Conservation (phyloP, 2,888 invertebrate species). For the Lamellibrachia satsuma region DNA sequence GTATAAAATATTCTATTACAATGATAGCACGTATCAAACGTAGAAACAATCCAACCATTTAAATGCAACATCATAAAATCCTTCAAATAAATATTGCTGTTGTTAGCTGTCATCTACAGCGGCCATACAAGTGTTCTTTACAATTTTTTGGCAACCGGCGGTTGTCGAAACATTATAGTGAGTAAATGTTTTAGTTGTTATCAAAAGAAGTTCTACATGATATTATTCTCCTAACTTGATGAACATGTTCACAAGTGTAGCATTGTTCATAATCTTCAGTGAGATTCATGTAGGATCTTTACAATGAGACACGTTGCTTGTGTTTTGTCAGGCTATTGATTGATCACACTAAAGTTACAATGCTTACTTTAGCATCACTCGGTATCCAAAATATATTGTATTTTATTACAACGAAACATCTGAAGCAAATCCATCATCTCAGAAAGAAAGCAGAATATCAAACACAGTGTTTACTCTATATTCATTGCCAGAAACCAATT, state of each 20-base stretch:
- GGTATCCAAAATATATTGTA: not conserved
- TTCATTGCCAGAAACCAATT: not conserved
- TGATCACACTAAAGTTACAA: not conserved
- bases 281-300: not conserved
- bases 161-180: no score
- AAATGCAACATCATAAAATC: not conserved
- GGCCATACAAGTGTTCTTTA: not conserved
- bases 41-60: not conserved
- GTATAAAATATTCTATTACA: not conserved
- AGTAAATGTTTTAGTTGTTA: no score
- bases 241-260: no score
- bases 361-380: not conserved
- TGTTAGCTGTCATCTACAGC: not conserved
- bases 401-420: not conserved
- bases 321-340: not conserved
- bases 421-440: not conserved
- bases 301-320: not conserved
- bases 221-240: no score
- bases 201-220: no score
- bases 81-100: not conserved
- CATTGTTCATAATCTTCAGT: no score
- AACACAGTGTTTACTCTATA: not conserved
- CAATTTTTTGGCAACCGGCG: no score
- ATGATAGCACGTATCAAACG: not conserved
- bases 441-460: not conserved